Base-by-base conservation (phyloP, 2,888 invertebrate genomes). In the Temnothorax ravouxi region DNA sequence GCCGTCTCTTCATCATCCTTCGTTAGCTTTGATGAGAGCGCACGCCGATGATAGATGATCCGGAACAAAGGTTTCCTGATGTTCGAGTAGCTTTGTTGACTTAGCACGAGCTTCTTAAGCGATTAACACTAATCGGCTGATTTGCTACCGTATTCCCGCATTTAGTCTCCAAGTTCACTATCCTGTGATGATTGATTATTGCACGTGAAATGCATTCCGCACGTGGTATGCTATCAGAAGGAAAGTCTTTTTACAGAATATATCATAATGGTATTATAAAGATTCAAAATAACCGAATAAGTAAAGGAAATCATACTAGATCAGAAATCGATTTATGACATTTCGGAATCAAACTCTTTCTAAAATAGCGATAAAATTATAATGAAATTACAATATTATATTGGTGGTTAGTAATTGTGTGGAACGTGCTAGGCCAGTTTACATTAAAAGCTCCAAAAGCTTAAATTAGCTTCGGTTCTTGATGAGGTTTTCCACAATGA, bases 1-100 rank as follows among this genome's bases (percentile, higher is more conserved):
- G 56, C 59, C 69, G 59, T 83, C 71, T 76, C 89, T 90, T 75
- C 83, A 90, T 85, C 84, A 69, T 81, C 44, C 86, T 85, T 71
- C 84, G 86, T 90, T 88, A 88, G 83, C 82, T 86, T 87, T 72
- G 72, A 66, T 52, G 76, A 72, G 25, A n/a, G n/a, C 56, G 47
- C 34, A 47, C 56, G 21, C 3, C 18, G 15, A 71, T 71, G 79
- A 71, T 18, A 44, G 47, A 72, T 72, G 34, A 54, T 72, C 56
- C 59, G 59, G 72, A 72, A 80, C 79, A 80, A 80, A 80, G 79
- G 79, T 50, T 66, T 13, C 56, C 44, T 15, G n/a, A 54, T 47
- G 2, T 34, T 69, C 56, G 29, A 80, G 59, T 34, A 50, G 72
- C 5, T 44, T 21, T 69, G 77, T 80, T 80, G 59, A 80, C 44